Conservation (phyloP, 2,113 vertebrate species). For the Cepphus grylle region DNA sequence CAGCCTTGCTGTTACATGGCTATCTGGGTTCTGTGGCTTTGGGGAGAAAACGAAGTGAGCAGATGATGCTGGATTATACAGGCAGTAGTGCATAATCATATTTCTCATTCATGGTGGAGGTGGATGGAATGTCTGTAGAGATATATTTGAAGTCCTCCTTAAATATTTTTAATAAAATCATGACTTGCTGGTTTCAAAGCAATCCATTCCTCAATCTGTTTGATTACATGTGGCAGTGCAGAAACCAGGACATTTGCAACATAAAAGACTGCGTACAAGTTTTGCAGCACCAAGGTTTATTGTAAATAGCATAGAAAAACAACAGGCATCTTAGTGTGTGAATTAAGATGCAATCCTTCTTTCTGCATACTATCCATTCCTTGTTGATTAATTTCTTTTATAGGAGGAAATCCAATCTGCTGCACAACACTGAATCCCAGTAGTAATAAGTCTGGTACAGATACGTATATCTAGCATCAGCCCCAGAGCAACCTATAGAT, state of each 20-base stretch:
- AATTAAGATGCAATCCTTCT: slow-evolving; percentile 3
- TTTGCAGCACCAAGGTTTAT: neutral
- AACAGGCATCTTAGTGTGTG: neutral
- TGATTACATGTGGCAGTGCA: neutral
- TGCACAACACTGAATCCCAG: neutral
- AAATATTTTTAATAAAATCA: slow-evolving; percentile 30
- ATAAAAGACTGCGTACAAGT: neutral
- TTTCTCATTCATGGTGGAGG: neutral
- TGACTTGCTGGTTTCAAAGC: neutral
- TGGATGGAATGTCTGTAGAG: slow-evolving; percentile 6
- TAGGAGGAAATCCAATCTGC: neutral
- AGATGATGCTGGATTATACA: slow-evolving; percentile 13
- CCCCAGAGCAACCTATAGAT: neutral
- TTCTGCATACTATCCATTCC: neutral
- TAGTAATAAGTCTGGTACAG: neutral
- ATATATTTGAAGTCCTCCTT: neutral
- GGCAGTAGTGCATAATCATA: neutral
- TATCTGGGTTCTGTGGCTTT: neutral
- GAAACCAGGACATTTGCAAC: neutral
- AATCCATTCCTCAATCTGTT: neutral
- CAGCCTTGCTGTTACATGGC: neutral
- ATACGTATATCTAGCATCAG: neutral
- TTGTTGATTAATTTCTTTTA: slow-evolving; percentile 31
- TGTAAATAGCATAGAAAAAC: neutral
- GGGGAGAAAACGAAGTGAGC: neutral